Base-by-base conservation (phyloP, 35 echinoderm and acorn worm genomes). In the Ophioderma brevispina region DNA sequence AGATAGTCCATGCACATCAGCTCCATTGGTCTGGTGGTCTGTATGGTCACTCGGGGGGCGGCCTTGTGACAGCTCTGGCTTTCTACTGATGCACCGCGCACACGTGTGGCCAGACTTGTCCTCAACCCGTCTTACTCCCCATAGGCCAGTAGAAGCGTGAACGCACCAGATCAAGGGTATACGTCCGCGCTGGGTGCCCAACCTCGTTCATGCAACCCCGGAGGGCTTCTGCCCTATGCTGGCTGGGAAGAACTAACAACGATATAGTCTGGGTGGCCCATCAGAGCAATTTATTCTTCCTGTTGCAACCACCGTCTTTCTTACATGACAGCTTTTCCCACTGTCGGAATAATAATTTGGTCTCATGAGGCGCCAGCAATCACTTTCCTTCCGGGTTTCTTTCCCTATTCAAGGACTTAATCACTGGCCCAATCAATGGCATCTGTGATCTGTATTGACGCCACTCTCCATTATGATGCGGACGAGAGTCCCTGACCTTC, bases 1-100 rank as follows among this genome's bases (percentile, higher is more conserved):
- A 95, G 36, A 37, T 86, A 95, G 36, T 95, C 93, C 25, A 95
- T 75, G 78, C 93, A 95, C 30, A 91, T 32, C 23, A 95, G 33
- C 28, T 95, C 93, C 49, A 95, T 32, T 6, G 89, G 93, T 37
- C 75, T 50, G 35, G 89, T 82, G 15, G 89, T 95, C 8, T 25
- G 64, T 76, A 95, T 95, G 19, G 42, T 40, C 33, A 55, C 93
- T 63, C 91, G 33, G 32, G 90, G 89, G 28, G 83, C 89, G 17
- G 50, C 77, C n/a, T n/a, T 34, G 86, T 81, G 33, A 76, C 40
- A 19, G 82, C 75, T 31, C 78, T 33, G 36, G 77, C 87, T 36
- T 95, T 95, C 89, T 81, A 25, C 76, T 38, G 11, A 78, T 55
- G 39, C 93, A 95, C 30, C 93, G 17, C 0, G 49, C 86, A 82